phyloP scores from a whole-genome alignment of 92 coral and sea anemone genomes.

The Bergia puertoricense region DNA sequence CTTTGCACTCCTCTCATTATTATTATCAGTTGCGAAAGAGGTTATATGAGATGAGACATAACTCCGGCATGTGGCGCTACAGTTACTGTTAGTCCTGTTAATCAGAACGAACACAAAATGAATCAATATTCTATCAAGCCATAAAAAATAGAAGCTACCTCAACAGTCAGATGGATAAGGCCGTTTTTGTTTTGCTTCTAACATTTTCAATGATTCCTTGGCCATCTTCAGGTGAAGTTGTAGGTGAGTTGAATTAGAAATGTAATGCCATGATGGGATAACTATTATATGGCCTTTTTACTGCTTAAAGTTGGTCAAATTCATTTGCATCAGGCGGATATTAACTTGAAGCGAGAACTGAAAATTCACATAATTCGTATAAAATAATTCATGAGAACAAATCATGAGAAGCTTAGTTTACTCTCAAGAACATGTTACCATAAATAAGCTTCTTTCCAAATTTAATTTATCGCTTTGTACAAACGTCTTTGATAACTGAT shows the following conservation, averaged over 20 bases:
- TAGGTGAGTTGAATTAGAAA: conserved; percentile 4
- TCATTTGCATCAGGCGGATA: background rate
- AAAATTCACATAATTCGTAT: no score
- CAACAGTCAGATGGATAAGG: conserved; percentile 1
- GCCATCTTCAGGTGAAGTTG: background rate
- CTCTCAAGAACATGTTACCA: no score
- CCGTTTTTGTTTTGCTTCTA: conserved; percentile 1
- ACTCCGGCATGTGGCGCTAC: background rate
- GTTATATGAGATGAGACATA: background rate
- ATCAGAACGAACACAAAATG: background rate
- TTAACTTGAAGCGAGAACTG: no score
- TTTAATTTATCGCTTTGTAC: no score
- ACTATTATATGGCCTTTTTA: no score
- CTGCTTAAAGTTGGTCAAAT: background rate
- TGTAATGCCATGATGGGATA: background rate
- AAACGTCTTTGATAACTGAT: no score
- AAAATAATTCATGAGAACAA: no score
- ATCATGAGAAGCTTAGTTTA: background rate
- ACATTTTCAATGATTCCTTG: background rate
- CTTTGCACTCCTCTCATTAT: background rate
- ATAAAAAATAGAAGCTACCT: background rate
- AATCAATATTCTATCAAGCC: background rate
- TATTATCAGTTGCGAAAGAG: background rate
- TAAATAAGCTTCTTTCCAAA: background rate
- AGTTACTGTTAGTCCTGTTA: background rate